These are phyloP conservation scores for Ptycholaimellus sp. DNA, from an alignment of 2,888 invertebrate genomes.

Conservation along the genomic window DNA sequence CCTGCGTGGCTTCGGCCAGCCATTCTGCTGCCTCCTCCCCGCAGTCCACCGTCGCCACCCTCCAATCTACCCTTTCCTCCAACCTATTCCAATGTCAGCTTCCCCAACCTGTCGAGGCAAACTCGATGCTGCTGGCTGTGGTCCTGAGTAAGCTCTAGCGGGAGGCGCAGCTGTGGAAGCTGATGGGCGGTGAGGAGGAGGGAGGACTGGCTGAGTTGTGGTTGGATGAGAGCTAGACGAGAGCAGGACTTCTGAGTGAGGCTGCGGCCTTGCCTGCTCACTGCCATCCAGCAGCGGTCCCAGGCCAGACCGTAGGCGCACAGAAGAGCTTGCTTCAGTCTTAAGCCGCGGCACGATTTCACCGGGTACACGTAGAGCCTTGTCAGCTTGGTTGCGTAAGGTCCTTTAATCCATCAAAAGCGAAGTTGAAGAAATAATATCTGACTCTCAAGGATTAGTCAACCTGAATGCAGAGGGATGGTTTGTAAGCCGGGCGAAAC, in stretches of 20 bases:
- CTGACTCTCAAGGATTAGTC: too few relatives aligned
- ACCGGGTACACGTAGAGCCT: slow-evolving; percentile 14
- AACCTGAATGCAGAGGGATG: too few relatives aligned
- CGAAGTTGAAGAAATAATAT: too few relatives aligned
- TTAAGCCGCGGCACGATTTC: slow-evolving; percentile 12
- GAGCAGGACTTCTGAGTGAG: slow-evolving; percentile 64
- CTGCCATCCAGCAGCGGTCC: slow-evolving; percentile 81
- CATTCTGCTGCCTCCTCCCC: slow-evolving; percentile 55
- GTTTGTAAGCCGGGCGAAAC: too few relatives aligned
- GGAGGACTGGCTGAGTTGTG: too few relatives aligned
- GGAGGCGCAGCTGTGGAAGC: background rate
- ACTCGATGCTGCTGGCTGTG: slow-evolving; percentile 49
- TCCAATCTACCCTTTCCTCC: slow-evolving; percentile 4
- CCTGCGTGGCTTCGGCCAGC: slow-evolving; percentile 47
- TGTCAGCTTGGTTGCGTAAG: too few relatives aligned
- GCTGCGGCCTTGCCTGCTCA: slow-evolving; percentile 51
- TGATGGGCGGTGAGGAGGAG: background rate
- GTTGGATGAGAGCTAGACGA: slow-evolving; percentile 38
- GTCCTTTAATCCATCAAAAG: too few relatives aligned
- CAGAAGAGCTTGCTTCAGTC: slow-evolving; percentile 30
- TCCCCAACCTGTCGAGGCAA: slow-evolving; percentile 41
- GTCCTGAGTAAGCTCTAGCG: too few relatives aligned
- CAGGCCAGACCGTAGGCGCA: slow-evolving; percentile 52
- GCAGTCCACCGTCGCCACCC: slow-evolving; percentile 54
- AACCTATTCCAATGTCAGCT: background rate